Evolutionary conservation across 2,113 vertebrate genomes (phyloP).

Genomic region (Bos javanicus): DNA sequence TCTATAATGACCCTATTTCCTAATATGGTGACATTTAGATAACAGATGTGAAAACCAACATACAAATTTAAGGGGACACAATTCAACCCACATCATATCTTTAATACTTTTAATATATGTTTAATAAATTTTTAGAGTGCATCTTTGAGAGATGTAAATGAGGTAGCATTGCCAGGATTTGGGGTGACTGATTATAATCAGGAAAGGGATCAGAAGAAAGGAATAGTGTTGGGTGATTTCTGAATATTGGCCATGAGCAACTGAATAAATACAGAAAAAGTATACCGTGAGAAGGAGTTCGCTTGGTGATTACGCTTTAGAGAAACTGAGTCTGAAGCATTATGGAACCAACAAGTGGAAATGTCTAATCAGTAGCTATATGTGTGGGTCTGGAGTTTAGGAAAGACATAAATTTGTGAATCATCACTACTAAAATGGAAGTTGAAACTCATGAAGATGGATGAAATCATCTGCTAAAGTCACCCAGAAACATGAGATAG

Average conservation of each 20-base stretch:
- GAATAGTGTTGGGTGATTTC: background rate
- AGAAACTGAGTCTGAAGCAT: background rate
- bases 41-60: background rate
- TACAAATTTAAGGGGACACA: background rate
- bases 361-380: background rate
- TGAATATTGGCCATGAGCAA: background rate
- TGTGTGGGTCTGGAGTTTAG: background rate
- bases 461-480: background rate
- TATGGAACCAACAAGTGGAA: background rate
- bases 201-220: background rate
- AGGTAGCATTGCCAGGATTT: background rate
- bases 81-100: background rate
- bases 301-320: background rate
- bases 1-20: background rate
- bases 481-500: background rate
- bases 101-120: background rate
- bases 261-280: background rate
- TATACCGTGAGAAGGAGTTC: background rate
- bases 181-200: background rate
- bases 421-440: background rate
- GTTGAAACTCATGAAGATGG: background rate
- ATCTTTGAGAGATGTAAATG: background rate
- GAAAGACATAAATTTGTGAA: constrained; percentile 12
- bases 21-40: background rate
- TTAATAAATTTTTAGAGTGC: background rate